Base-by-base conservation (phyloP, 2,888 invertebrate species). In the Bombylius major region DNA sequence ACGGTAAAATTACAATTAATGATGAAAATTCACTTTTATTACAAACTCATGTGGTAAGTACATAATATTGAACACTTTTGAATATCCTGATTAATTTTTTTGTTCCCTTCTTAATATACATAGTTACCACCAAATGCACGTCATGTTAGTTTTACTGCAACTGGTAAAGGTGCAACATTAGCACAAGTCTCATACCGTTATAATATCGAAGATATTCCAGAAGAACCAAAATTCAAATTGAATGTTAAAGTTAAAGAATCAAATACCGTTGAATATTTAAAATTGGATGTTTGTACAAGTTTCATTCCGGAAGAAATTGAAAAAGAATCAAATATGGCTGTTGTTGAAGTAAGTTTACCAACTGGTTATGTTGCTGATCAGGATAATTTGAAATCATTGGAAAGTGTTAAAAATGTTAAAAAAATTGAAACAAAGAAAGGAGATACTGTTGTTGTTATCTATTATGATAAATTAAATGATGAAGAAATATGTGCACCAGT, bases 351-450 rank as follows among this genome's bases (percentile, higher is more conserved):
- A 0, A 83, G 83, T 59, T 77, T 96, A 57, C 93, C 94, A 0
- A 93, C 93, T 1, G 95, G 96, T n/a, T 96, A 87, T 69, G 82
- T 87, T 1, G 87, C 89, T 0, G 90, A 93, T 64, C 75, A 82
- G 61, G 84, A 85, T 64, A 86, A 84, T 0, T 75, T 91, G 39
- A 86, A 84, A 5, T 79, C 79, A 62, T 72, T 83, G 48, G 62
- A 65, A 51, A 56, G 2, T 5, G 45, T 45, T 45, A 45, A 45
- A 7, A 14, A 14, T 45, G 45, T 45, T n/a, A 45, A 82, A 67
- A 78, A 83, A 59, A 82, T 86, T 7, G 86, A 87, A 70, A 83
- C 84, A 0, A 81, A 79, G 66, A 79, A 86, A 59, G 79, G 79
- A 4, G 81, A 84, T 71, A 70, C 69, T 46, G 72, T 78, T 71